Conservation (phyloP, 2,797 vertebrate species). For the Catostomus latipinnis region DNA sequence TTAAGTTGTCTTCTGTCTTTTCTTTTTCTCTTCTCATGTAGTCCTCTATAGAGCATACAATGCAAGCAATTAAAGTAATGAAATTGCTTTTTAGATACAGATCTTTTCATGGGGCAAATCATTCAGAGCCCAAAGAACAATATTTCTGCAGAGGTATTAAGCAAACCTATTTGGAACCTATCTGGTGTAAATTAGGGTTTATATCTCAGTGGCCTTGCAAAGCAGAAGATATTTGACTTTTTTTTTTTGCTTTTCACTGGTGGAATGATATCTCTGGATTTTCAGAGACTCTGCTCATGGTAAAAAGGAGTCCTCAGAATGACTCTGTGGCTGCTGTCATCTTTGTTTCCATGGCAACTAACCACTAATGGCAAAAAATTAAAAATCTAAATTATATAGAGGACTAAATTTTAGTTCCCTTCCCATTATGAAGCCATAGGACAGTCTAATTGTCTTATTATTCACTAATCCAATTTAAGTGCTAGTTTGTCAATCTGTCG, state of each 20-base stretch:
- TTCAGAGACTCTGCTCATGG: constrained; percentile 28
- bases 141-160: not conserved
- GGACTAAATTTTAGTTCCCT: constrained; percentile 5
- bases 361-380: constrained; percentile 24
- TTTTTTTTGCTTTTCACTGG: not conserved
- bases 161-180: constrained; percentile 4
- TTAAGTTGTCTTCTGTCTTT: not conserved
- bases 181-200: not conserved
- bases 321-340: constrained; percentile 23
- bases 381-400: not conserved
- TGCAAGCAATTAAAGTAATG: not conserved
- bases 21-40: not conserved
- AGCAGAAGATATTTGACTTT: not conserved
- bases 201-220: not conserved
- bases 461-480: too few relatives aligned
- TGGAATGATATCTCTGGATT: constrained; percentile 19
- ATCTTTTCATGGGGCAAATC: constrained; percentile 18
- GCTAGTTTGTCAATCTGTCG: too few relatives aligned
- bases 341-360: constrained; percentile 53
- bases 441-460: too few relatives aligned
- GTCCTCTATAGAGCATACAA: not conserved
- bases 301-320: constrained; percentile 18
- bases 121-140: not conserved
- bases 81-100: constrained; percentile 8
- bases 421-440: constrained; percentile 6